A percentile compares a stretch with the other conserved stretches of the same genome.
These are phyloP conservation scores for Actinia equina DNA, from an alignment of 64 coral and sea anemone species.

Conservation along the genomic window DNA sequence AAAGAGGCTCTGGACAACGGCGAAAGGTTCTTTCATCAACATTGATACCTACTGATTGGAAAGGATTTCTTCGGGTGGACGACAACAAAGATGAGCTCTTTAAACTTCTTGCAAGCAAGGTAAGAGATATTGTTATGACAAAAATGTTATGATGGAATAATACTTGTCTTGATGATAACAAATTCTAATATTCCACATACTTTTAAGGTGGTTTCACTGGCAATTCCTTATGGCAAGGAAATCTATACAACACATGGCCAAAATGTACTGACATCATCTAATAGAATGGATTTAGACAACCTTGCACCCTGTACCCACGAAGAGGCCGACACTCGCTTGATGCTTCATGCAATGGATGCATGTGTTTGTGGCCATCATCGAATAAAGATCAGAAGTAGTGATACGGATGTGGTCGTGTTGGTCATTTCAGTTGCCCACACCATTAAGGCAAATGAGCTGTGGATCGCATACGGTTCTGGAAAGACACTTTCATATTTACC, in stretches of 20 bases:
- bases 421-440: not conserved
- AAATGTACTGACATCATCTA: not conserved
- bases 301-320: slow-evolving; percentile 42
- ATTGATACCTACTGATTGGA: slow-evolving; percentile 9
- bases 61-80: slow-evolving; percentile 26
- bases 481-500: slow-evolving; percentile 31
- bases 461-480: not conserved
- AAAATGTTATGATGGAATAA: too few species aligned
- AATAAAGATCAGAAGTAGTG: not conserved
- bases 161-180: not conserved
- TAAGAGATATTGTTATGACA: too few species aligned
- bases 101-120: slow-evolving; percentile 12
- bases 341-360: slow-evolving; percentile 32
- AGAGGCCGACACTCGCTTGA: slow-evolving; percentile 5
- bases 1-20: not conserved
- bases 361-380: not conserved
- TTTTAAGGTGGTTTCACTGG: slow-evolving; percentile 38
- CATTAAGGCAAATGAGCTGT: not conserved
- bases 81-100: slow-evolving; percentile 64
- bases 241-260: slow-evolving; percentile 36
- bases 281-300: not conserved
- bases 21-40: not conserved
- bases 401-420: too few species aligned
- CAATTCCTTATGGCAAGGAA: slow-evolving; percentile 15
- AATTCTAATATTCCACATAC: not conserved